phyloP scores from a whole-genome alignment of 2,888 invertebrate species.

The Gortyna flavago region DNA sequence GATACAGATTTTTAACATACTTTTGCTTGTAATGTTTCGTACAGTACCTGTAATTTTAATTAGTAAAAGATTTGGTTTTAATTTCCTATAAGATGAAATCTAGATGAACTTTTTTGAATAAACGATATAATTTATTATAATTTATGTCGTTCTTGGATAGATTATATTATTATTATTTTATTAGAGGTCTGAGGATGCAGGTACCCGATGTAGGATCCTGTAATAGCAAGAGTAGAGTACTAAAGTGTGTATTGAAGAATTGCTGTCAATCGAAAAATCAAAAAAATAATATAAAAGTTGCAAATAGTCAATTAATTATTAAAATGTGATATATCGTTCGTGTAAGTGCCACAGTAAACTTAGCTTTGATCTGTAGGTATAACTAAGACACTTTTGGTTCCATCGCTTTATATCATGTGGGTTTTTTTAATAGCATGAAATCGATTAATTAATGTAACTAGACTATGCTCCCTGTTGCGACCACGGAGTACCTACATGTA shows the following conservation, averaged over 20 bases:
- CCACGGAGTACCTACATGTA: constrained; percentile 56
- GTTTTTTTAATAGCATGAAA: constrained; percentile 89
- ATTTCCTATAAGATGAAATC: neutral
- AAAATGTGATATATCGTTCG: constrained; percentile 66
- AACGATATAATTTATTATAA: neutral
- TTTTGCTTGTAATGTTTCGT: constrained; percentile 49
- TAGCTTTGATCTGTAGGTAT: constrained; percentile 76
- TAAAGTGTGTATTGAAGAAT: neutral
- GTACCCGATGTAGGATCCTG: neutral
- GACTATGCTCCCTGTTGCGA: constrained; percentile 75
- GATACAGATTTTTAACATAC: constrained; percentile 5
- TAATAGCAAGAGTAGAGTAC: neutral
- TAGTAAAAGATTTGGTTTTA: neutral
- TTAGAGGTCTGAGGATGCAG: neutral
- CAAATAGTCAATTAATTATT: constrained; percentile 23
- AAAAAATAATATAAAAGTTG: no score
- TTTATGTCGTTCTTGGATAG: constrained; percentile 4
- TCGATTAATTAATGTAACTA: constrained; percentile 69
- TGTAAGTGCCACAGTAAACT: constrained; percentile 63
- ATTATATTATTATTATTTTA: neutral
- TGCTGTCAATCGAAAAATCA: no score
- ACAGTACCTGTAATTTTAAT: neutral
- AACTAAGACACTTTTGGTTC: constrained; percentile 72
- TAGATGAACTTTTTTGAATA: neutral
- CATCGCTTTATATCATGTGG: constrained; percentile 88